Evolutionary conservation across 1,140 invertebrate genomes (phyloP).

Genomic region (Anastatus disparis): DNA sequence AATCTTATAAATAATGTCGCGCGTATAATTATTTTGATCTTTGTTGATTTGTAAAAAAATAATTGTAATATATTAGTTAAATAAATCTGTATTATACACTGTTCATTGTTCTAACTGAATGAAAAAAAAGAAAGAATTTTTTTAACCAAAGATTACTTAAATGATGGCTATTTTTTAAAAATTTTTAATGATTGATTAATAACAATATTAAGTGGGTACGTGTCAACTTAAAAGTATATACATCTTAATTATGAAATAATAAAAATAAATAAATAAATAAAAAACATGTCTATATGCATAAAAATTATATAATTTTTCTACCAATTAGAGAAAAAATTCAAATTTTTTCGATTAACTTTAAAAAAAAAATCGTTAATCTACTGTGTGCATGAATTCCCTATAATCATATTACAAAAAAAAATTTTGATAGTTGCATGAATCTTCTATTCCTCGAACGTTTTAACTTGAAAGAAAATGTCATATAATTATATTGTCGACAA

Average conservation of each 20-base stretch:
- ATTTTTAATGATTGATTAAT: conserved; percentile 16
- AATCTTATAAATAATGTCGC: not conserved
- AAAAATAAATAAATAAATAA: not conserved
- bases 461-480: not conserved
- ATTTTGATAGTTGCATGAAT: conserved; percentile 30
- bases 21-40: not conserved
- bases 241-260: no score
- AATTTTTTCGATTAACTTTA: not conserved
- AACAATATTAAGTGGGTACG: not conserved
- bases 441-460: not conserved
- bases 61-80: not conserved
- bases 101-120: not conserved
- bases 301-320: conserved; percentile 21
- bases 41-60: not conserved
- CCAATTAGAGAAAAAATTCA: not conserved
- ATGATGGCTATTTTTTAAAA: conserved; percentile 26
- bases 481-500: conserved; percentile 2
- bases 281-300: not conserved
- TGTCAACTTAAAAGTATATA: conserved; percentile 1
- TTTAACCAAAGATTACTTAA: conserved; percentile 23
- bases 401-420: conserved; percentile 21
- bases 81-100: not conserved
- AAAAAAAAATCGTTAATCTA: conserved; percentile 1
- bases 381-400: not conserved
- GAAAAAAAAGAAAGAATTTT: no score